phyloP scores from a whole-genome alignment of 2,888 invertebrate species.

The Leptarthrus brevirostris region DNA sequence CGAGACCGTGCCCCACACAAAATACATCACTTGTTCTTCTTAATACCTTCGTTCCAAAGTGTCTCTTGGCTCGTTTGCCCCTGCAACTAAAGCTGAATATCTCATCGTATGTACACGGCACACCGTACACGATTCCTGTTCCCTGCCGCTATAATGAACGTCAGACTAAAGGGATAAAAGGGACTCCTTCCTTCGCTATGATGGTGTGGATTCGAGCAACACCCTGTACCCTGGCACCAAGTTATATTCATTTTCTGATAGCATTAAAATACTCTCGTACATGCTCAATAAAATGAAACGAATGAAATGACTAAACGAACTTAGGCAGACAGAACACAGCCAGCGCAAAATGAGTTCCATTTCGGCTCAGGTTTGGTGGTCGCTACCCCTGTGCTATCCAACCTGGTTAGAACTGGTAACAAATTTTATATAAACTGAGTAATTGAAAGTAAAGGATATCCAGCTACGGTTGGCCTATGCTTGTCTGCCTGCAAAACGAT shows the following conservation, averaged over 20 bases:
- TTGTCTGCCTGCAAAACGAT: too few relatives aligned
- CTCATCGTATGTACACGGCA: slow-evolving; percentile 17
- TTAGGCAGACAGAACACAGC: slow-evolving; percentile 6
- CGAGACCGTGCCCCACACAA: slow-evolving; percentile 29
- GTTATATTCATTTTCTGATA: slow-evolving; percentile 45
- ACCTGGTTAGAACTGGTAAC: background rate
- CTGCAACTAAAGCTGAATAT: slow-evolving; percentile 37
- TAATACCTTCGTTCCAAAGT: slow-evolving; percentile 40
- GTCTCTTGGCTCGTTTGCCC: slow-evolving; percentile 46
- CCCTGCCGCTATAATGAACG: too few relatives aligned
- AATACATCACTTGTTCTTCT: slow-evolving; percentile 38
- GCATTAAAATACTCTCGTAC: slow-evolving; percentile 47
- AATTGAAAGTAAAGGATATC: slow-evolving; percentile 11
- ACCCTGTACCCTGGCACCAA: slow-evolving; percentile 36
- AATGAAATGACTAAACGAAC: slow-evolving; percentile 36
- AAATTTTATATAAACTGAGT: slow-evolving; percentile 28
- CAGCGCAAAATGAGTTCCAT: background rate
- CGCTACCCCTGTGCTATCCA: background rate
- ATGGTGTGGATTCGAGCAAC: background rate
- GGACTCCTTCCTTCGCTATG: too few relatives aligned
- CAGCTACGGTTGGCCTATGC: too few relatives aligned
- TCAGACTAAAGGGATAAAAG: too few relatives aligned
- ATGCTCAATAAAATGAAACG: slow-evolving; percentile 44
- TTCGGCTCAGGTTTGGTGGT: background rate
- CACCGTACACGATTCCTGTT: background rate